A percentile compares a stretch with the other conserved stretches of the same genome.
Conservation (phyloP, 2,888 invertebrate species). For the Fragum fragum region DNA sequence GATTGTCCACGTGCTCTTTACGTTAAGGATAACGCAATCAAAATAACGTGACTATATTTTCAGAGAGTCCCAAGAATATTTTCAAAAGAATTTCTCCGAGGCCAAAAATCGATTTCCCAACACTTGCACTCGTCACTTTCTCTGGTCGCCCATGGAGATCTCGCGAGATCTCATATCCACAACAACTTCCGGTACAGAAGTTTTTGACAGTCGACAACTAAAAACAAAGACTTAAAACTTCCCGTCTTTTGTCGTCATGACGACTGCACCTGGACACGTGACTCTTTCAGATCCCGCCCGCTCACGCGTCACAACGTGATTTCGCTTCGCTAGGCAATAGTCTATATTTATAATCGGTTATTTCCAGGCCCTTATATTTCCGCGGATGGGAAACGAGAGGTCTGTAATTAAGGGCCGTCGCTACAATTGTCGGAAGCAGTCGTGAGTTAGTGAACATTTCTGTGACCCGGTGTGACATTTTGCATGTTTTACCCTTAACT, state of each 20-base stretch:
- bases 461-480: conserved; percentile 56
- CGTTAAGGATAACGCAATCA: not conserved
- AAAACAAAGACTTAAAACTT: conserved; percentile 57
- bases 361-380: conserved; percentile 59
- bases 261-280: conserved; percentile 62
- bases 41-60: not conserved
- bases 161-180: conserved; percentile 31
- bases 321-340: conserved; percentile 18
- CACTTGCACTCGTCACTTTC: conserved; percentile 38
- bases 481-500: conserved; percentile 41
- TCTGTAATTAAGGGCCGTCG: conserved; percentile 54
- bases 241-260: conserved; percentile 58
- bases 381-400: conserved; percentile 21
- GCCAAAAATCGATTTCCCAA: conserved; percentile 10
- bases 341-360: conserved; percentile 49
- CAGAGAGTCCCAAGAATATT: not conserved
- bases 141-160: conserved; percentile 27
- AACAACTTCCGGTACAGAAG: conserved; percentile 55
- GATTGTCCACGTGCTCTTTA: too few relatives aligned
- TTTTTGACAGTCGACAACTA: conserved; percentile 55
- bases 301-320: conserved; percentile 36
- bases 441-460: conserved; percentile 60
- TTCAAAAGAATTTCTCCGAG: conserved; percentile 9
- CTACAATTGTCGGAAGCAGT: conserved; percentile 56
- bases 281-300: conserved; percentile 43